phyloP scores from a whole-genome alignment of 2,888 invertebrate genomes.

The Papilio elwesi region DNA sequence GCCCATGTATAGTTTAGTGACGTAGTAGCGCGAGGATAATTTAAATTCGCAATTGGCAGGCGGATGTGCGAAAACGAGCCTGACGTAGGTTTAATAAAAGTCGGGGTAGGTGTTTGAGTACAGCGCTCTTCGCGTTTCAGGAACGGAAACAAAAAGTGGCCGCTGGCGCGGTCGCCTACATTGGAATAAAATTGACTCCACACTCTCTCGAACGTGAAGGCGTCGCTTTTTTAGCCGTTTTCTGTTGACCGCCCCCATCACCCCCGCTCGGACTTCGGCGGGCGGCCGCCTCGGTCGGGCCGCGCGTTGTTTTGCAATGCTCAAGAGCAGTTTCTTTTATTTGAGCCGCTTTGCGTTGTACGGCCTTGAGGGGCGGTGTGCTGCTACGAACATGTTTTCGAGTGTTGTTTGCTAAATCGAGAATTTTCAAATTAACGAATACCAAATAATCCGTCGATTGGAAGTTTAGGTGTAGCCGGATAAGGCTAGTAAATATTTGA shows the following conservation, averaged over 20 bases:
- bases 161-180: conserved; percentile 82
- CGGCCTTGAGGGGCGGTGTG: conserved; percentile 79
- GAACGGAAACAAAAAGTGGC: conserved; percentile 82
- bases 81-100: conserved; percentile 77
- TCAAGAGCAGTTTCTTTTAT: conserved; percentile 83
- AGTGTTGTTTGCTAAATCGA: conserved; percentile 77
- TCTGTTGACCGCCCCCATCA: conserved; percentile 57
- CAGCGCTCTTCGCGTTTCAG: conserved; percentile 80
- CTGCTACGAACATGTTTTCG: conserved; percentile 76
- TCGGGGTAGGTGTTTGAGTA: conserved; percentile 80
- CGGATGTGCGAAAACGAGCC: conserved; percentile 52
- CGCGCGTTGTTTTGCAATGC: conserved; percentile 82
- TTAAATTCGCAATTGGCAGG: conserved; percentile 33
- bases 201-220: conserved; percentile 84
- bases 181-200: conserved; percentile 85
- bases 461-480: conserved; percentile 54
- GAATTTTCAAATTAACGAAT: conserved; percentile 82
- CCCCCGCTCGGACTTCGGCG: conserved; percentile 75
- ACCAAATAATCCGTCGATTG: conserved; percentile 66
- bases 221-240: conserved; percentile 77
- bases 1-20: not conserved
- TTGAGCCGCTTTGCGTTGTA: conserved; percentile 79
- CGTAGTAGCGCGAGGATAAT: conserved; percentile 29
- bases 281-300: conserved; percentile 83
- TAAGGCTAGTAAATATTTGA: conserved; percentile 40